Percentiles rank a stretch among this genome's conserved stretches.
phyloP scores from a whole-genome alignment of 2,797 vertebrate genomes.

The Melanotaenia boesemani region DNA sequence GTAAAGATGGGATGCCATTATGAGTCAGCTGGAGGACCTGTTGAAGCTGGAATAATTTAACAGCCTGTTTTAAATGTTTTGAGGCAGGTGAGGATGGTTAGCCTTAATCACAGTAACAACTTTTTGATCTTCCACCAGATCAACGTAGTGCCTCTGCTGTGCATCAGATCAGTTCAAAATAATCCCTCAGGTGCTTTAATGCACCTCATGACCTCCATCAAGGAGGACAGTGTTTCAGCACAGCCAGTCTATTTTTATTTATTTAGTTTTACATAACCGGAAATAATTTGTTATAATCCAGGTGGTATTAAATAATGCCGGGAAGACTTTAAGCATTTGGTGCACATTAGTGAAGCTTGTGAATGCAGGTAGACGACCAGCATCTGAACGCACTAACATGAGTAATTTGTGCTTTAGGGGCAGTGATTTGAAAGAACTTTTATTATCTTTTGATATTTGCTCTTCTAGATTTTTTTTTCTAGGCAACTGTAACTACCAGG shows the following conservation, averaged over 20 bases:
- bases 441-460: background rate
- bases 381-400: background rate
- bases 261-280: slow-evolving; percentile 60
- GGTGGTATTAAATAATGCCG: slow-evolving; percentile 53
- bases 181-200: slow-evolving; percentile 55
- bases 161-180: slow-evolving; percentile 45
- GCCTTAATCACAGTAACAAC: slow-evolving; percentile 19
- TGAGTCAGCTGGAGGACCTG: no score
- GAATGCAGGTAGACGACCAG: slow-evolving; percentile 22
- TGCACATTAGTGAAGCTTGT: slow-evolving; percentile 27
- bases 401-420: background rate
- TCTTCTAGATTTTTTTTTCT: background rate
- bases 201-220: slow-evolving; percentile 31
- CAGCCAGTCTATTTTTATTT: slow-evolving; percentile 42
- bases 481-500: background rate
- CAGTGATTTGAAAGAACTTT: background rate
- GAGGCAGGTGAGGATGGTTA: slow-evolving; percentile 5
- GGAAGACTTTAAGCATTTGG: slow-evolving; percentile 22
- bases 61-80: background rate
- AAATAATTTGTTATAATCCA: slow-evolving; percentile 64
- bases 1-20: no score
- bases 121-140: slow-evolving; percentile 20
- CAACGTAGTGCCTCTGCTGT: slow-evolving; percentile 2
- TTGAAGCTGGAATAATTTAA: background rate
- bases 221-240: slow-evolving; percentile 46